These are phyloP conservation scores for Nowickia ferox DNA, from an alignment of 2,888 invertebrate species.

Conservation along the genomic window DNA sequence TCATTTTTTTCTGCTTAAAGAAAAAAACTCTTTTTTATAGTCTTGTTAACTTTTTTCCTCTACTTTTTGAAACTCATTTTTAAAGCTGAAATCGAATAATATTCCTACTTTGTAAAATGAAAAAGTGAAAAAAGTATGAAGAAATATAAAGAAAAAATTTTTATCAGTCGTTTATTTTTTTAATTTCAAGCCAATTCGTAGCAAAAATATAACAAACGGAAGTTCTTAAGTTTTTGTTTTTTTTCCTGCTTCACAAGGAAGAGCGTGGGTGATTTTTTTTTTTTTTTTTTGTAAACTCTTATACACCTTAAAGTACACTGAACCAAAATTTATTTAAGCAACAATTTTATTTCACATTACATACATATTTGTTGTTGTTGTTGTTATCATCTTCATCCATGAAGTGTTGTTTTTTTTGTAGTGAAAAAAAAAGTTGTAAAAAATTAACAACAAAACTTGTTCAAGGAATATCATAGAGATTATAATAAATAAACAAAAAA, in stretches of 20 bases:
- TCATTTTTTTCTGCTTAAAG: neutral
- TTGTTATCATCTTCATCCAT: constrained; percentile 34
- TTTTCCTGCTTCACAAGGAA: constrained; percentile 12
- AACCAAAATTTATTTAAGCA: constrained; percentile 65
- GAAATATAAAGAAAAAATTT: constrained; percentile 13
- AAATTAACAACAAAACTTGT: constrained; percentile 23
- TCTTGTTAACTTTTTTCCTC: constrained; percentile 49
- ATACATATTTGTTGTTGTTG: constrained; percentile 37
- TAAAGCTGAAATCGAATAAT: constrained; percentile 63
- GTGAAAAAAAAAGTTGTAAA: constrained; percentile 27
- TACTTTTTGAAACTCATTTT: constrained; percentile 46
- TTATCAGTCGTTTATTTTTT: constrained; percentile 25
- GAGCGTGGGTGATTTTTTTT: constrained; percentile 26
- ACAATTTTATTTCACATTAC: constrained; percentile 52
- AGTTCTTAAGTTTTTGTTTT: constrained; percentile 49
- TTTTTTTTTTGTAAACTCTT: constrained; percentile 31
- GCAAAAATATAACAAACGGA: constrained; percentile 65
- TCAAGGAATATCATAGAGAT: constrained; percentile 64
- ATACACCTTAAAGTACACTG: constrained; percentile 49
- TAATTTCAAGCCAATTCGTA: constrained; percentile 58
- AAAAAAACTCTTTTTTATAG: constrained; percentile 37
- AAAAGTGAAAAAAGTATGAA: neutral
- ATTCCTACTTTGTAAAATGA: constrained; percentile 31
- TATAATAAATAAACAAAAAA: constrained; percentile 46
- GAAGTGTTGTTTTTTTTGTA: constrained; percentile 9